These are phyloP conservation scores for Rotaria socialis DNA, from an alignment of 2,888 invertebrate species.

Conservation along the genomic window DNA sequence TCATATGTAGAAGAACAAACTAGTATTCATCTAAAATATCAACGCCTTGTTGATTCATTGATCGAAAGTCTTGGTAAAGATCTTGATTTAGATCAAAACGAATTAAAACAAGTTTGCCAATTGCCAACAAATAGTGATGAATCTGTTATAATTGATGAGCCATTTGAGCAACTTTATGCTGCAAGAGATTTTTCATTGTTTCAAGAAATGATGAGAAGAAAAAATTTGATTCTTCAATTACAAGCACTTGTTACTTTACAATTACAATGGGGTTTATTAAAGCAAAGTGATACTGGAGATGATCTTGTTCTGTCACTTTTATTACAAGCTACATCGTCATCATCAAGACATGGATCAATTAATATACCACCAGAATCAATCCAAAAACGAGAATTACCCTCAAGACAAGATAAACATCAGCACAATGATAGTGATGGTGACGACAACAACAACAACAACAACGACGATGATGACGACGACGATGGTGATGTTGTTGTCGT, in stretches of 20 bases:
- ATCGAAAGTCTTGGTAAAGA: not conserved
- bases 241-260: constrained; percentile 19
- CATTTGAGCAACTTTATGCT: not conserved
- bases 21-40: not conserved
- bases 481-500: not conserved
- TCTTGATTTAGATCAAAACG: not conserved
- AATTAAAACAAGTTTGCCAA: not conserved
- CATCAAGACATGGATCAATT: not conserved
- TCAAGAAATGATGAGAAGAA: constrained; percentile 19
- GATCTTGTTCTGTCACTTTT: constrained; percentile 14
- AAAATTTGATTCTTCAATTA: constrained; percentile 31
- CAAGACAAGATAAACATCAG: not conserved
- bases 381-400: not conserved
- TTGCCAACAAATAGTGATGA: not conserved
- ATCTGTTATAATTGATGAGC: not conserved
- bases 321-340: constrained; percentile 6
- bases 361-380: not conserved
- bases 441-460: not conserved
- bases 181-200: not conserved
- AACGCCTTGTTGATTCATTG: not conserved
- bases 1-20: not conserved
- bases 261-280: constrained; percentile 6
- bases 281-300: not conserved
- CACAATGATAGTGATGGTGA: too few species aligned
- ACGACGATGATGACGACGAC: constrained; percentile 4